A percentile compares a stretch with the other conserved stretches of the same genome.
Conservation (phyloP, 2,888 invertebrate species). For the Coecobrya sp. region DNA sequence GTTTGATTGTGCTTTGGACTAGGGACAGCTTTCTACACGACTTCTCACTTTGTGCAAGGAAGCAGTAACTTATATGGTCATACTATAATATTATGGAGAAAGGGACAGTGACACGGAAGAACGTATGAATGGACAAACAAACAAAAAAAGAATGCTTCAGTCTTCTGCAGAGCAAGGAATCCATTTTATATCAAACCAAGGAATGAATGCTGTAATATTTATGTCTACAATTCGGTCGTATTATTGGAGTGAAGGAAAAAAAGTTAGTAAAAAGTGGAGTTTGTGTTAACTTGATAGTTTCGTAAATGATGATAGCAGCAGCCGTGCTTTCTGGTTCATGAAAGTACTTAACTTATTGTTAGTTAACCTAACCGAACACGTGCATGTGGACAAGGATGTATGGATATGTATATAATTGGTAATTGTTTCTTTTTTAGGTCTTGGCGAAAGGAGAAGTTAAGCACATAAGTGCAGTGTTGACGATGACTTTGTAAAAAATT, state of each 20-base stretch:
- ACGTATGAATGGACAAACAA: not conserved
- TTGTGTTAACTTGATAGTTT: not conserved
- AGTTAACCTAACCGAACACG: not conserved
- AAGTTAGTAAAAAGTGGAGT: not conserved
- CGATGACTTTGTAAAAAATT: constrained; percentile 18
- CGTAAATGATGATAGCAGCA: not conserved
- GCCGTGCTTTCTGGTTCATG: not conserved
- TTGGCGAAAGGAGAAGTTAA: not conserved
- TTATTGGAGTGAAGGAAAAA: not conserved
- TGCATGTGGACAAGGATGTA: not conserved
- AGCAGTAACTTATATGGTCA: not conserved
- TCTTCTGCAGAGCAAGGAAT: constrained; percentile 12
- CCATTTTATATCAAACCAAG: constrained; percentile 45
- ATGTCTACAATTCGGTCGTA: not conserved
- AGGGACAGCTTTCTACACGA: constrained; percentile 8
- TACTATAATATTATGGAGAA: not conserved
- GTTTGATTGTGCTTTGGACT: not conserved
- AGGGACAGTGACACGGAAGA: not conserved
- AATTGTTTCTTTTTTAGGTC: not conserved
- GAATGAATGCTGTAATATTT: not conserved
- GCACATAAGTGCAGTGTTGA: not conserved
- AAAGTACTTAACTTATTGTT: not conserved
- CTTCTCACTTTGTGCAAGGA: constrained; percentile 14
- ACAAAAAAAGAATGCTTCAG: constrained; percentile 8
- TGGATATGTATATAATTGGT: no score